A percentile compares a stretch with the other conserved stretches of the same genome.
phyloP scores from a whole-genome alignment of 1,140 invertebrate species.

The Drosophila setifemur region DNA sequence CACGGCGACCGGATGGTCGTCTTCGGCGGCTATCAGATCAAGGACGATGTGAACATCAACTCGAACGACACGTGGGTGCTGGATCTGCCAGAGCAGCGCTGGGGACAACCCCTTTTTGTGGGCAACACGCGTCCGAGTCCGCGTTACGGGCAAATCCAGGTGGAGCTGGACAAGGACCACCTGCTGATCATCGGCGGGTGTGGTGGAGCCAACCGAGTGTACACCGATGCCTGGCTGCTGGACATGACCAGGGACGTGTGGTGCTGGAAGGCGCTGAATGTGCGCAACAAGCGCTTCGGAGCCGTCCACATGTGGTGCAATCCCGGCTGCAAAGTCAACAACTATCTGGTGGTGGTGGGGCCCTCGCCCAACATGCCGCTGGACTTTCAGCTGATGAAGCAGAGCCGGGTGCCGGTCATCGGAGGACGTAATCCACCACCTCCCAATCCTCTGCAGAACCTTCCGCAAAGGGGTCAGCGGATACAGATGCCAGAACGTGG shows the following conservation, averaged over 20 bases:
- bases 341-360: conserved; percentile 74
- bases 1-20: conserved; percentile 94
- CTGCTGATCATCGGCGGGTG: conserved; percentile 89
- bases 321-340: conserved; percentile 91
- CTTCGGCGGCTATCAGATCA: conserved; percentile 90
- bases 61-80: conserved; percentile 96
- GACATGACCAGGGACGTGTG: conserved; percentile 87
- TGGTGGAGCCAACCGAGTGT: conserved; percentile 84
- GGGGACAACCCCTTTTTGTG: conserved; percentile 89
- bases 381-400: conserved; percentile 81
- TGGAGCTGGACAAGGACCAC: conserved; percentile 87
- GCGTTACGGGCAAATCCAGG: conserved; percentile 95
- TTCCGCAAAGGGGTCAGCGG: conserved; percentile 32
- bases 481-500: conserved; percentile 41
- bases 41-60: conserved; percentile 84
- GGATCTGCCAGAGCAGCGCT: conserved; percentile 89
- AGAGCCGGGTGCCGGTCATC: conserved; percentile 64
- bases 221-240: conserved; percentile 86
- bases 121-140: conserved; percentile 88
- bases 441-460: conserved; percentile 40
- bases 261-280: conserved; percentile 91
- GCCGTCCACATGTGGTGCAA: conserved; percentile 96
- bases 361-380: conserved; percentile 74
- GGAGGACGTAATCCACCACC: conserved; percentile 52
- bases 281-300: conserved; percentile 89